phyloP scores from a whole-genome alignment of 1,140 invertebrate species.

The Drosophila parvula region DNA sequence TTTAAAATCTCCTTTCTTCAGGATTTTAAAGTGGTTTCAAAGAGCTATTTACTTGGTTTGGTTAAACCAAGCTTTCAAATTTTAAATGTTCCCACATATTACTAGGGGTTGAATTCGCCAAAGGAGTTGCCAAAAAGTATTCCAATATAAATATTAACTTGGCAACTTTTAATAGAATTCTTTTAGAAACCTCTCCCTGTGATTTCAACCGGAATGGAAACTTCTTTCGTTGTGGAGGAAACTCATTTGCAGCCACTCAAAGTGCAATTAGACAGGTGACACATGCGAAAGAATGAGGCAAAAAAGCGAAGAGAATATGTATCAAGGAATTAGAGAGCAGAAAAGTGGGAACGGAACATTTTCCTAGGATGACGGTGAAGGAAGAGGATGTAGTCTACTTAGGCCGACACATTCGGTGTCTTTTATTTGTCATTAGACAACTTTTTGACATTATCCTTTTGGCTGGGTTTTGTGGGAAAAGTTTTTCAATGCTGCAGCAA shows the following conservation, averaged over 20 bases:
- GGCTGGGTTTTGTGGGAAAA: conserved; percentile 43
- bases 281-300: conserved; percentile 5
- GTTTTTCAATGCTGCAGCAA: conserved; percentile 34
- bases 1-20: background rate
- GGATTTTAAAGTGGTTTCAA: background rate
- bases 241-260: conserved; percentile 54
- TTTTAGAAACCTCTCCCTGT: background rate
- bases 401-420: conserved; percentile 16
- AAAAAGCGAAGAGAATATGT: background rate
- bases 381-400: conserved; percentile 7
- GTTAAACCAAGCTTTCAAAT: too few relatives aligned
- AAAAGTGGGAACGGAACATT: background rate
- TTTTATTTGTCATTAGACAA: conserved; percentile 74
- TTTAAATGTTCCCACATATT: too few relatives aligned
- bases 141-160: background rate
- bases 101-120: too few relatives aligned
- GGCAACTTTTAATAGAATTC: background rate
- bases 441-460: conserved; percentile 66
- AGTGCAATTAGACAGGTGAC: conserved; percentile 57
- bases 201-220: background rate
- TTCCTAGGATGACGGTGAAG: background rate
- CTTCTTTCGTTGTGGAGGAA: background rate
- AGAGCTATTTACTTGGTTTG: too few relatives aligned
- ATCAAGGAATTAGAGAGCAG: background rate
- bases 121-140: background rate